phyloP scores from a whole-genome alignment of 2,113 vertebrate genomes.

The Sceloporus tristichus region DNA sequence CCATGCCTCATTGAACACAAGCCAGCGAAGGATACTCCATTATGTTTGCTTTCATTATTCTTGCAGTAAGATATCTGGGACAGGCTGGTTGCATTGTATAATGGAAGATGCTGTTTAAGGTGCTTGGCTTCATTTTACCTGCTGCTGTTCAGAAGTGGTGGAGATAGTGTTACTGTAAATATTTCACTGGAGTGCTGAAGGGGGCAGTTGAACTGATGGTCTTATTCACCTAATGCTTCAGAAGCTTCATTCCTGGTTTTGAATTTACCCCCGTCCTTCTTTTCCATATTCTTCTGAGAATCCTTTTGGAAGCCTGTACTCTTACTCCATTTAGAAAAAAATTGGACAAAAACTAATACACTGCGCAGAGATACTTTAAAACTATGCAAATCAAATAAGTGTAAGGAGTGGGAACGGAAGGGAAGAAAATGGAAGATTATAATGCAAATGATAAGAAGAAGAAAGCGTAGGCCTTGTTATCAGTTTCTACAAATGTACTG shows the following conservation, averaged over 20 bases:
- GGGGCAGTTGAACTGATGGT: constrained; percentile 43
- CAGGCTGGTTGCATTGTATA: neutral
- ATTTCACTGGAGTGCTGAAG: constrained; percentile 45
- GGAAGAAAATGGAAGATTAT: neutral
- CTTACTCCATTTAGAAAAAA: neutral
- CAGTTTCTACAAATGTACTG: neutral
- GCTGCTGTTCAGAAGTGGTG: constrained; percentile 28
- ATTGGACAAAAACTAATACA: neutral
- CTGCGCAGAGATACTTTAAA: neutral
- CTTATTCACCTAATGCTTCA: constrained; percentile 45
- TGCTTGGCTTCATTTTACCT: constrained; percentile 45
- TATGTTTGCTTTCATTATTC: constrained; percentile 39
- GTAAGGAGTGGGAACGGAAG: neutral
- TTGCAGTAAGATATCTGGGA: constrained; percentile 36
- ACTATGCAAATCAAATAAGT: neutral
- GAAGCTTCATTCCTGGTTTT: neutral
- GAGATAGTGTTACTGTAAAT: constrained; percentile 51
- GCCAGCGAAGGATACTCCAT: constrained; percentile 8
- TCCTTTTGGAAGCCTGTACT: neutral
- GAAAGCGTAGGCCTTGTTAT: neutral
- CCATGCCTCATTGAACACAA: constrained; percentile 36
- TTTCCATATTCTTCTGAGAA: neutral
- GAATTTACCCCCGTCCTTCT: neutral
- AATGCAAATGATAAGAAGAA: neutral
- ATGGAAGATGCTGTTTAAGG: constrained; percentile 15